phyloP scores from a whole-genome alignment of 2,888 invertebrate genomes.

The Drosophila mimica region DNA sequence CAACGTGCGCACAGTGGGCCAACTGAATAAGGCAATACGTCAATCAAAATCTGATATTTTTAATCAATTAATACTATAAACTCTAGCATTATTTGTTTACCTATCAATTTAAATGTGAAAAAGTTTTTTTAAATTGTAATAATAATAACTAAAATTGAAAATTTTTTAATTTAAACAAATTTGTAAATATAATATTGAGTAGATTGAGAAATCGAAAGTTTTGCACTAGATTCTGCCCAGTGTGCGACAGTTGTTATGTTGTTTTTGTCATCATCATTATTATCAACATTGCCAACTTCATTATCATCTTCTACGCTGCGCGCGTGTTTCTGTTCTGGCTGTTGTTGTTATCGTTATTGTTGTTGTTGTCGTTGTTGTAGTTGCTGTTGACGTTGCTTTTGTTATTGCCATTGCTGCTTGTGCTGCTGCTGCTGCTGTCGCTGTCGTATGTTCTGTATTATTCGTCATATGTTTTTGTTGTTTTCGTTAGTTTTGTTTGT shows the following conservation, averaged over 20 bases:
- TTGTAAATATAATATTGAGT: not conserved
- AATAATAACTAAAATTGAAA: not conserved
- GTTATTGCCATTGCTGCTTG: constrained; percentile 41
- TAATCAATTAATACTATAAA: not conserved
- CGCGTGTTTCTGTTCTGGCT: constrained; percentile 69
- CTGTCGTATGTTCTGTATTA: constrained; percentile 68
- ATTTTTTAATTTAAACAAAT: not conserved
- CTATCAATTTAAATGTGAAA: not conserved
- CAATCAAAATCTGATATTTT: constrained; percentile 1
- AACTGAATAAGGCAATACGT: not conserved
- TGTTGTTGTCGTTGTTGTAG: constrained; percentile 38
- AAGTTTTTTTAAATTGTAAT: not conserved
- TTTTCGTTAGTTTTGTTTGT: constrained; percentile 72
- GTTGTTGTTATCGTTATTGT: constrained; percentile 49
- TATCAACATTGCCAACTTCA: constrained; percentile 72
- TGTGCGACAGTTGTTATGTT: constrained; percentile 69
- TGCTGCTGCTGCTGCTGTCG: constrained; percentile 38
- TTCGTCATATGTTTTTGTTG: constrained; percentile 70
- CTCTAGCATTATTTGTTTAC: not conserved
- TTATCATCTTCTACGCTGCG: constrained; percentile 69
- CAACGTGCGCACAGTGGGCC: constrained; percentile 75
- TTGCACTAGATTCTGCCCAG: constrained; percentile 38
- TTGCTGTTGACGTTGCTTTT: constrained; percentile 45
- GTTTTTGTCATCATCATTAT: constrained; percentile 74
- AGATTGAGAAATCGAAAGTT: not conserved